These are phyloP conservation scores for Noctilio leporinus DNA, from an alignment of 2,113 vertebrate species.

Conservation along the genomic window DNA sequence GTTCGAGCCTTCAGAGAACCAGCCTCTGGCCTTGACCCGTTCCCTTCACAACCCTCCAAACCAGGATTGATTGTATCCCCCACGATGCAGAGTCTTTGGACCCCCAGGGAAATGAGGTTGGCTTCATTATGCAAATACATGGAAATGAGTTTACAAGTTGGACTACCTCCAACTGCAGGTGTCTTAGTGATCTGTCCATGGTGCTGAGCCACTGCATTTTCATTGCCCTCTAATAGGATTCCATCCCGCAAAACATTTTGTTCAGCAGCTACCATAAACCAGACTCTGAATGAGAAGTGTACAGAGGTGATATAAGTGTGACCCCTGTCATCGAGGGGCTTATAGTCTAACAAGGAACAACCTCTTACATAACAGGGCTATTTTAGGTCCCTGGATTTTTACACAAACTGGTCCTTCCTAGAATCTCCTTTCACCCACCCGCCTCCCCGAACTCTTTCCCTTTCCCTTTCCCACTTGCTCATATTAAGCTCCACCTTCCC, in stretches of 20 bases:
- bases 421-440: constrained; percentile 27
- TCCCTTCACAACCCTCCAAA: constrained; percentile 36
- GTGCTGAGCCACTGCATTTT: constrained; percentile 38
- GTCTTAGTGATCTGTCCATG: constrained; percentile 58
- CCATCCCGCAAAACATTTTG: constrained; percentile 44
- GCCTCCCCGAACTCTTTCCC: background rate
- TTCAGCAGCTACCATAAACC: constrained; percentile 34
- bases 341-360: background rate
- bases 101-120: constrained; percentile 61
- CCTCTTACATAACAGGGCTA: constrained; percentile 12
- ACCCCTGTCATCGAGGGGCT: background rate
- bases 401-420: constrained; percentile 20
- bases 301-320: background rate
- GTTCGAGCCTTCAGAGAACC: constrained; percentile 14
- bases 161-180: constrained; percentile 72
- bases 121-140: constrained; percentile 68
- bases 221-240: constrained; percentile 42
- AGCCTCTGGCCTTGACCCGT: constrained; percentile 10
- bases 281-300: constrained; percentile 2
- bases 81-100: constrained; percentile 55
- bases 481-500: constrained; percentile 21
- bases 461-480: background rate
- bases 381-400: constrained; percentile 21
- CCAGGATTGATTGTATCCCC: constrained; percentile 55
- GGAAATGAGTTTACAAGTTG: constrained; percentile 60